Evolutionary conservation across 2,797 vertebrate species (phyloP).

Genomic region (Anguilla obscura): DNA sequence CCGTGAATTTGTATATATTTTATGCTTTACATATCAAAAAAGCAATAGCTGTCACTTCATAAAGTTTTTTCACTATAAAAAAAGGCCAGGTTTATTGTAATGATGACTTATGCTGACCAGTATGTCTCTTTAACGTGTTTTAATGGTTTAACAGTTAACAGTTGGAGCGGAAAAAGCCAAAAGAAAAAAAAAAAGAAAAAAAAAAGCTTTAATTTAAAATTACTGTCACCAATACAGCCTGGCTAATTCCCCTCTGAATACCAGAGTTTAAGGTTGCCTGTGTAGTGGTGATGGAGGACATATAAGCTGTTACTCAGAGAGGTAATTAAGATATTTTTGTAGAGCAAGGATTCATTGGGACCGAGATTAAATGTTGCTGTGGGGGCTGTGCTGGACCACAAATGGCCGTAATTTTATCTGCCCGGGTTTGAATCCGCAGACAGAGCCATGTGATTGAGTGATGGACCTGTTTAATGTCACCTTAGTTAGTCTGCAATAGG

Average conservation of each 20-base stretch:
- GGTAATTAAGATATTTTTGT: slow-evolving; percentile 10
- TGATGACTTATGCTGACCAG: no score
- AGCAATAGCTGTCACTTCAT: no score
- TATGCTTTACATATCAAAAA: no score
- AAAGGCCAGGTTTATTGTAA: no score
- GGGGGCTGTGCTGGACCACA: background rate
- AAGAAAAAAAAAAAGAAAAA: no score
- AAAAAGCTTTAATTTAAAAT: background rate
- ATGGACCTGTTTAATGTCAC: slow-evolving; percentile 1
- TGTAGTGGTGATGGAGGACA: background rate
- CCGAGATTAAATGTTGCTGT: background rate
- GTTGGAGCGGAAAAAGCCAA: no score
- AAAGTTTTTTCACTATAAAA: no score
- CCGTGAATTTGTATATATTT: no score
- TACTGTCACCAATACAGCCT: background rate
- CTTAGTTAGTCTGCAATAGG: background rate
- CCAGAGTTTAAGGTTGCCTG: background rate
- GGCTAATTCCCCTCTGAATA: background rate
- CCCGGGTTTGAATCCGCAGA: background rate
- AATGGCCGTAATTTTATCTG: slow-evolving; percentile 9
- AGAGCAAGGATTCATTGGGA: background rate
- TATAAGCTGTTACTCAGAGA: background rate
- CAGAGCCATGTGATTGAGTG: background rate
- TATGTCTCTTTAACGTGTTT: no score
- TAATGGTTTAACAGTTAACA: no score